These are phyloP conservation scores for Cyanistes caeruleus DNA, from an alignment of 2,113 vertebrate species.

Conservation along the genomic window DNA sequence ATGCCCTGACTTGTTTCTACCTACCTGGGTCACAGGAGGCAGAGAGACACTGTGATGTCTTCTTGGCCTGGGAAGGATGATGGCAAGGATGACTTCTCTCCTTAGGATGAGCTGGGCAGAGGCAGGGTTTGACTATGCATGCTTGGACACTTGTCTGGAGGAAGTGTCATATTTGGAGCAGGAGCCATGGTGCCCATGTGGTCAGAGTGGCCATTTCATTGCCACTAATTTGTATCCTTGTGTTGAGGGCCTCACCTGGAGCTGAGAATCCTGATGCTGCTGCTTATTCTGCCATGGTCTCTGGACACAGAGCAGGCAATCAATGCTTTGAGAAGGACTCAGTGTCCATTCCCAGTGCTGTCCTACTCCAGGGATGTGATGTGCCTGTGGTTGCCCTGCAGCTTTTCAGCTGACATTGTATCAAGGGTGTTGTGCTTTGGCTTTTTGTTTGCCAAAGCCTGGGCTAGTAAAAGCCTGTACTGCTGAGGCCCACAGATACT, in stretches of 20 bases:
- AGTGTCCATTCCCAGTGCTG: not conserved
- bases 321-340: not conserved
- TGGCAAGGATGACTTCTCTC: not conserved
- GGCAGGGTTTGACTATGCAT: accelerated
- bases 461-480: not conserved
- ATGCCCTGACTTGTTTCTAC: not conserved
- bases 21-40: not conserved
- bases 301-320: not conserved
- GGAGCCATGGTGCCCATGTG: accelerated
- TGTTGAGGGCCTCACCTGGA: not conserved
- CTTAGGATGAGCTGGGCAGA: not conserved
- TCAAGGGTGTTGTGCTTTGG: not conserved
- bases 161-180: not conserved
- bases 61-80: not conserved
- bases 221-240: not conserved
- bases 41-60: not conserved
- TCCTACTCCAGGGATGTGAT: not conserved
- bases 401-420: not conserved
- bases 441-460: not conserved
- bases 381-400: not conserved
- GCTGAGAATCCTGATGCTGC: not conserved
- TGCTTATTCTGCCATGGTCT: accelerated
- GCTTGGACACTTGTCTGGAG: not conserved
- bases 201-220: not conserved
- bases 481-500: not conserved